These are phyloP conservation scores for Apteryx mantelli DNA, from an alignment of 2,113 vertebrate genomes.

Conservation along the genomic window DNA sequence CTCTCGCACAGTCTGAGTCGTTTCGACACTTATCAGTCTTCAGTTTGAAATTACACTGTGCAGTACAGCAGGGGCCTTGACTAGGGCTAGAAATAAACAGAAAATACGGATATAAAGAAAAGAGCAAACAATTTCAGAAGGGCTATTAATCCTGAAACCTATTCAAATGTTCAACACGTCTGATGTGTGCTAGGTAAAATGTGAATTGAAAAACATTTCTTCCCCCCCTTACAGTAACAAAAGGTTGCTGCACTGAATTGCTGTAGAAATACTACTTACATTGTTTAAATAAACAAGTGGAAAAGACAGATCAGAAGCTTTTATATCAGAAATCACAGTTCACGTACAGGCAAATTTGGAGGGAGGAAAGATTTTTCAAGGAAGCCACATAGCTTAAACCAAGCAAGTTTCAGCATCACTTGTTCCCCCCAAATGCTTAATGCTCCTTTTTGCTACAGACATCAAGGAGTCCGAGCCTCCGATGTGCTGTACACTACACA, in stretches of 20 bases:
- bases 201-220: background rate
- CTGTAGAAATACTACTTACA: background rate
- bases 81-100: conserved; percentile 83
- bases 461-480: background rate
- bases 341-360: background rate
- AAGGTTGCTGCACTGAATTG: background rate
- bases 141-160: background rate
- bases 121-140: background rate
- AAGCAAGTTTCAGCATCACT: background rate
- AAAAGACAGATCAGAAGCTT: background rate
- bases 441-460: background rate
- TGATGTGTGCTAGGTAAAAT: background rate
- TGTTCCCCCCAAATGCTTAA: background rate
- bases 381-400: background rate
- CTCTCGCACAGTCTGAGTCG: conserved; percentile 88
- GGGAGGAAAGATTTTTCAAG: background rate
- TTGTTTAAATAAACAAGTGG: background rate
- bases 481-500: too few species aligned
- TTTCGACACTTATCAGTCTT: conserved; percentile 79
- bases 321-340: background rate
- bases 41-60: conserved; percentile 79
- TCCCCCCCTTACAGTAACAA: background rate
- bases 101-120: background rate
- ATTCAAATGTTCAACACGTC: background rate
- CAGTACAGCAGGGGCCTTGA: conserved; percentile 93